Conservation (phyloP, 2,888 invertebrate genomes). For the Anorthoa munda region DNA sequence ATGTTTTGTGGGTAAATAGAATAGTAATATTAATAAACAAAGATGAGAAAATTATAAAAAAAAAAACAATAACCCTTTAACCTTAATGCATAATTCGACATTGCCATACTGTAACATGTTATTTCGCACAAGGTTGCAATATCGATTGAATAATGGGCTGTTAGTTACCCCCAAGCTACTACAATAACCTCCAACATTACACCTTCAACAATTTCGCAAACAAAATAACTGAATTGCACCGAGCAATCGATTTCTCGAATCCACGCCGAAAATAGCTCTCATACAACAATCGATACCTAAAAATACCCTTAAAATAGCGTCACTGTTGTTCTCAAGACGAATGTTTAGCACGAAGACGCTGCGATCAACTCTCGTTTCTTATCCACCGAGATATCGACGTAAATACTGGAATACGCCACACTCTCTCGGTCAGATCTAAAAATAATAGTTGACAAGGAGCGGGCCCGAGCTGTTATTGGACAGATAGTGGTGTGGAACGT, state of each 20-base stretch:
- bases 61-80: constrained; percentile 34
- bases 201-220: constrained; percentile 29
- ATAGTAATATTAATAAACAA: constrained; percentile 12
- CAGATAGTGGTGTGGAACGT: constrained; percentile 74
- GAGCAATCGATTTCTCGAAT: constrained; percentile 34
- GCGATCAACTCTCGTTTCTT: constrained; percentile 28
- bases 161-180: constrained; percentile 48
- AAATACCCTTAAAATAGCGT: constrained; percentile 44
- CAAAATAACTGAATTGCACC: constrained; percentile 47
- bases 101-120: constrained; percentile 65
- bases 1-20: constrained; percentile 2
- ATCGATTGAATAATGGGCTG: constrained; percentile 74
- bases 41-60: background rate
- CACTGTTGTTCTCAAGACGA: constrained; percentile 44
- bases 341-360: constrained; percentile 41
- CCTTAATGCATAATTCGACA: constrained; percentile 66
- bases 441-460: constrained; percentile 82
- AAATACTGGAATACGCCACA: constrained; percentile 60
- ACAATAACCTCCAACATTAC: constrained; percentile 55
- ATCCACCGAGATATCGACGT: constrained; percentile 61
- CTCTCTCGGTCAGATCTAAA: constrained; percentile 78
- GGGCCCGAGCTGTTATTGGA: constrained; percentile 69
- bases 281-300: constrained; percentile 63
- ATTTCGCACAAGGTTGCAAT: constrained; percentile 79
- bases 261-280: constrained; percentile 51